Evolutionary conservation across 2,888 invertebrate genomes (phyloP), one percentile per base, ranked within the genome.

Genomic region (Eristalis pertinax): DNA sequence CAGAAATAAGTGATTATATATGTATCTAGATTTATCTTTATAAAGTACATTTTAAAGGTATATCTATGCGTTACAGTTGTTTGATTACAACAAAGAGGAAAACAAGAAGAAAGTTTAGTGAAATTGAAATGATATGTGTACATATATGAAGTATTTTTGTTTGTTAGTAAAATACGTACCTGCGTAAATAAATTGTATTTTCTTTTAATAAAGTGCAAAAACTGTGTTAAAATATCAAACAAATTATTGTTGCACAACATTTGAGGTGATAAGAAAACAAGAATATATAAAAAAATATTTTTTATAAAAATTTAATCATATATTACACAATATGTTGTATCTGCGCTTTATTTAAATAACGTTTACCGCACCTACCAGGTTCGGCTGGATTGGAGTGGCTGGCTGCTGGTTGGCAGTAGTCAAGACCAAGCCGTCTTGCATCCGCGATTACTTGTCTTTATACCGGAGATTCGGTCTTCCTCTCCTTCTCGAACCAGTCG

Each of bases 221-320:
- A 78, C 77, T 78, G 77, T 78, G 77, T 78, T 78, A 78, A 69
- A 63, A 78, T 77, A 78, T 63, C 77, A 77, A 77, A 69, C 77
- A 77, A 69, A 63, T 68, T 50, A 76, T 69, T 77, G 77, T 77
- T 77, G 77, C 69, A 63, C 69, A 69, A 62, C 24, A 50, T 22
- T 69, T 69, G 67, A 77, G 69, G 50, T 50, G 68, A 77, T 50
- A 63, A 69, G 63, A 35, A 62, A 19, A 69, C 50, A 69, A 77
- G 63, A 77, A 63, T 26, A 69, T 63, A 68, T 19, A 22, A 60
- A 43, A 41, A 65, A 58, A n/a, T 29, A 65, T 38, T 7, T 29
- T 68, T 67, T 68, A 22, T n/a, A 15, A 75, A 67, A 43, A 38
- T 60, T 35, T 38, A 24, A 58, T 3, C 24, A 24, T 43, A 43